Evolutionary conservation across 1,140 invertebrate species (phyloP), one percentile per base, ranked within the genome.

Genomic region (Saccostrea echinata): DNA sequence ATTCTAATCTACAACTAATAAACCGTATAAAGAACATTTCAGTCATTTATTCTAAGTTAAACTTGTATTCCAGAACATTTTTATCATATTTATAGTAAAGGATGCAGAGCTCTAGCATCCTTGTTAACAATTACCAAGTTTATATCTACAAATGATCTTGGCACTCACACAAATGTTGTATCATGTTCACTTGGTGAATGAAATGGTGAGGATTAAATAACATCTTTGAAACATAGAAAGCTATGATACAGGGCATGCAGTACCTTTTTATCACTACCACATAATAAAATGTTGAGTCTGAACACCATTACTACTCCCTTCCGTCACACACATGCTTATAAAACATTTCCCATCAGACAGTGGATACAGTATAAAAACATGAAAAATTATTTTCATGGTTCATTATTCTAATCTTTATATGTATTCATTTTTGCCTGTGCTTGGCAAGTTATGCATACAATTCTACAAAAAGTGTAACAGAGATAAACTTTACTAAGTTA

Each of bases 1-100:
- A 9, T 43, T 43, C 43, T 43, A 9, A 43, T 43, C 43, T 43
- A 43, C 9, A 43, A 43, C 9, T 43, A 43, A 43, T 43, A 43
- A 43, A 43, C 43, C 18, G 4, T 21, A 21, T 4, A 61, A 61
- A 16, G 68, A 76, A 30, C 24, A 30, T 76, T 76, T 76, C 68
- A 30, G 24, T 76, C 68, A 76, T 76, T 76, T 76, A 76, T 76
- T 76, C 68, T 76, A 76, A 76, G 68, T 76, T 76, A 76, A 76
- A 76, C 68, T 76, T 76, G 68, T 76, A 76, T 76, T 76, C 68
- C 68, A 27, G 68, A 76, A 76, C 68, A 76, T 30, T 76, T 76
- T 76, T 8, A 76, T 76, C 68, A 76, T 76, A 33, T 76, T 76
- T 76, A 76, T 76, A 30, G 27, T 76, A 76, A 76, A 76, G 16